Evolutionary conservation across 2,797 vertebrate genomes (phyloP), one percentile per base, ranked within the genome.

Genomic region (Anableps anableps): DNA sequence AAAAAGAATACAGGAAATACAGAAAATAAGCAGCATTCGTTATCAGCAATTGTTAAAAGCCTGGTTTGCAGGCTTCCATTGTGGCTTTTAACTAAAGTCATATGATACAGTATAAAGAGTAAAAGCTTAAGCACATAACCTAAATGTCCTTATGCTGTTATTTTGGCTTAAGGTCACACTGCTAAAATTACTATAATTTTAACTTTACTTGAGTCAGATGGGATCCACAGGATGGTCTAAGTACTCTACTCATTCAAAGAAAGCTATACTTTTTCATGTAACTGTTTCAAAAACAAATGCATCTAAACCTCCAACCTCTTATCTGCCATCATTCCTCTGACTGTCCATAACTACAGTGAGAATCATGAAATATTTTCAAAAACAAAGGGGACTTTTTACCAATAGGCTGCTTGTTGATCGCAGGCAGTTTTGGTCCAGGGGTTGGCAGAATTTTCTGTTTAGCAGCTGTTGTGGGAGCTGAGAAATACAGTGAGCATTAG

Each of bases 401-500:
- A 72, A 92, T 90, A 84, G 91, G 89, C 88, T 86, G 88, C 88
- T 91, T 93, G 88, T 79, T 92, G 92, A 85, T 81, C 86, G 86
- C 86, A 80, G 90, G 88, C 58, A 77, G 75, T 88, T 83, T 84
- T 83, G 93, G 78, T 91, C 91, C 88, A 38, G 81, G 76, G 58
- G 91, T 94, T 23, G 91, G 86, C 88, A 88, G 68, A 88, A 88
- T 84, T 87, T 90, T 87, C 91, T 92, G 91, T 85, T 48, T 94
- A 92, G 91, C 84, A 77, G 92, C 85, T 86, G 91, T 86, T 80
- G 88, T 87, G 72, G 93, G 81, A 90, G 92, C 94, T 95, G 92
- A 91, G 92, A 93, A 94, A 93, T 87, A 95, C 92, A 93, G 78
- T 89, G 75, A 75, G 79, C 3, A 7, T 94, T 94, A 94, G 82